These are phyloP conservation scores for Drosophila cracens DNA, from an alignment of 2,888 invertebrate genomes.

Conservation along the genomic window DNA sequence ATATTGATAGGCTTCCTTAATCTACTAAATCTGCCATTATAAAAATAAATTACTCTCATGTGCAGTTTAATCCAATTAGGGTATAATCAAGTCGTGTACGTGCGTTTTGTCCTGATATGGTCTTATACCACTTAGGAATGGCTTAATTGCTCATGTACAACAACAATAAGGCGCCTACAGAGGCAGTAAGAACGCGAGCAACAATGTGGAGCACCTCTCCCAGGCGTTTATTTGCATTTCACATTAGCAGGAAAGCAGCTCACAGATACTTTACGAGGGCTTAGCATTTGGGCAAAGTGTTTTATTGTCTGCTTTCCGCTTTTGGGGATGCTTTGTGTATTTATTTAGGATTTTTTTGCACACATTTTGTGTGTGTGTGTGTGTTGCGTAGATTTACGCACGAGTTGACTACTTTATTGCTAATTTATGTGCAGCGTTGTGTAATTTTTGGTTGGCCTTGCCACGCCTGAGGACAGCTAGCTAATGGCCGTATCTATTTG, in stretches of 20 bases:
- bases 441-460: constrained; percentile 12
- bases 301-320: constrained; percentile 40
- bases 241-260: constrained; percentile 62
- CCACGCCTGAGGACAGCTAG: constrained; percentile 31
- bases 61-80: neutral
- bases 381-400: constrained; percentile 57
- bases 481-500: constrained; percentile 35
- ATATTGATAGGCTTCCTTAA: neutral
- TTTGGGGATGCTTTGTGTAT: constrained; percentile 38
- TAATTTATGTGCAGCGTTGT: constrained; percentile 60
- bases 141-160: constrained; percentile 54
- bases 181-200: constrained; percentile 5
- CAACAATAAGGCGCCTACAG: constrained; percentile 21
- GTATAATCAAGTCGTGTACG: constrained; percentile 26
- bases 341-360: constrained; percentile 55
- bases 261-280: constrained; percentile 59
- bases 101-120: constrained; percentile 7
- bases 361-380: constrained; percentile 15
- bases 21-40: neutral
- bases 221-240: constrained; percentile 58
- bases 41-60: neutral
- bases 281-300: constrained; percentile 55
- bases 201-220: constrained; percentile 36
- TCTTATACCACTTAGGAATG: constrained; percentile 32
- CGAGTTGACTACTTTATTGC: constrained; percentile 70